A percentile compares a stretch with the other conserved stretches of the same genome.
Evolutionary conservation across 2,888 invertebrate genomes (phyloP).

Genomic region (Amphipyra tragopoginis): DNA sequence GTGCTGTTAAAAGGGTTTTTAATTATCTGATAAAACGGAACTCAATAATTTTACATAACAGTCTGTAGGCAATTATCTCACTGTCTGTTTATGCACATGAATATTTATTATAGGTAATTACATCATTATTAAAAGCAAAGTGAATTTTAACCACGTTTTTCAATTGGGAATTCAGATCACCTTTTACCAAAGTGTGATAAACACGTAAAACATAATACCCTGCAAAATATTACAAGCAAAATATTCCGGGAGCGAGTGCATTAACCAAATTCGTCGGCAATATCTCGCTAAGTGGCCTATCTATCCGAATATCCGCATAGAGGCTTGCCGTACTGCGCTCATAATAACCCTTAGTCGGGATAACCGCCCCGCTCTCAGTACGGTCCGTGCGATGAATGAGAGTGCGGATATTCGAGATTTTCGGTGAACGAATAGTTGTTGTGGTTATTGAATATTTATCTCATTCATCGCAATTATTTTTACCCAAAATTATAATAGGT

Average conservation of each 20-base stretch:
- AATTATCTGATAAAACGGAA: constrained; percentile 28
- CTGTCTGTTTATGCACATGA: neutral
- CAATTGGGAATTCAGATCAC: neutral
- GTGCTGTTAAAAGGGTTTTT: constrained; percentile 36
- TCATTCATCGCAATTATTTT: neutral
- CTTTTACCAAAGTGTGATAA: constrained; percentile 6
- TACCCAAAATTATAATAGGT: no score
- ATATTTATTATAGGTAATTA: neutral
- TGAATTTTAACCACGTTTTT: neutral
- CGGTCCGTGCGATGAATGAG: constrained; percentile 36
- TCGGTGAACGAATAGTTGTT: constrained; percentile 21
- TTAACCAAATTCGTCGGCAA: constrained; percentile 63
- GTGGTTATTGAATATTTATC: constrained; percentile 1
- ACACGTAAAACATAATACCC: constrained; percentile 27
- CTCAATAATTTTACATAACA: neutral
- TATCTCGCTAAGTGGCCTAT: constrained; percentile 67
- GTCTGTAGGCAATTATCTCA: neutral
- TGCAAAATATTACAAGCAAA: constrained; percentile 45
- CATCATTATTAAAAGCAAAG: no score
- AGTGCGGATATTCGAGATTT: constrained; percentile 42
- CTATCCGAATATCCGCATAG: constrained; percentile 63
- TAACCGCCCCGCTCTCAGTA: constrained; percentile 41
- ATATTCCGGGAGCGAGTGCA: constrained; percentile 51
- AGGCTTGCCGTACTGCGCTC: constrained; percentile 47
- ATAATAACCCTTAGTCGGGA: constrained; percentile 61